phyloP scores from a whole-genome alignment of 2,797 vertebrate species.

The Sorex maritimensis region DNA sequence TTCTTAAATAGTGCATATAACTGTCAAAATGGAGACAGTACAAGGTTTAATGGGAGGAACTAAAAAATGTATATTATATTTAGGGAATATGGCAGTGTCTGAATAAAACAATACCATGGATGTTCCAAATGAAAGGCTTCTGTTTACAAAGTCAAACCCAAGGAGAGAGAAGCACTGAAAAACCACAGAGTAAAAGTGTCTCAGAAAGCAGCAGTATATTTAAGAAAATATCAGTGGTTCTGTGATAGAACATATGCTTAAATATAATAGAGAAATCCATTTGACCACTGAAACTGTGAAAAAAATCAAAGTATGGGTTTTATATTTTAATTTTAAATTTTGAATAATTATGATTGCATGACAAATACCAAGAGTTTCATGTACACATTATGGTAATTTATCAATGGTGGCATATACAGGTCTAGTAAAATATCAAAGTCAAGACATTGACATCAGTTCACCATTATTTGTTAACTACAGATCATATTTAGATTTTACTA shows the following conservation, averaged over 20 bases:
- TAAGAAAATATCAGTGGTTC: background rate
- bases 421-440: background rate
- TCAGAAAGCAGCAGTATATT: background rate
- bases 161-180: background rate
- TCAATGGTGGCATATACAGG: background rate
- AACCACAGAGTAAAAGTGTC: background rate
- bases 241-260: background rate
- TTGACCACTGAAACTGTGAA: conserved; percentile 4
- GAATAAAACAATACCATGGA: background rate
- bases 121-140: background rate
- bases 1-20: background rate
- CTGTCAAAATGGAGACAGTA: background rate
- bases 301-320: background rate
- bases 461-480: background rate
- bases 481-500: background rate
- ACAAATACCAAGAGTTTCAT: background rate
- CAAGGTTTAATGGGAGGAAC: background rate
- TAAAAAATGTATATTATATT: background rate
- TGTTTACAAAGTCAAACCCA: background rate
- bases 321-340: conserved; percentile 7
- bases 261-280: background rate
- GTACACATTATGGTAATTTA: background rate
- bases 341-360: background rate
- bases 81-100: background rate
- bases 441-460: background rate